These are phyloP conservation scores for Axis porcinus DNA, from an alignment of 2,113 vertebrate species.

Conservation along the genomic window DNA sequence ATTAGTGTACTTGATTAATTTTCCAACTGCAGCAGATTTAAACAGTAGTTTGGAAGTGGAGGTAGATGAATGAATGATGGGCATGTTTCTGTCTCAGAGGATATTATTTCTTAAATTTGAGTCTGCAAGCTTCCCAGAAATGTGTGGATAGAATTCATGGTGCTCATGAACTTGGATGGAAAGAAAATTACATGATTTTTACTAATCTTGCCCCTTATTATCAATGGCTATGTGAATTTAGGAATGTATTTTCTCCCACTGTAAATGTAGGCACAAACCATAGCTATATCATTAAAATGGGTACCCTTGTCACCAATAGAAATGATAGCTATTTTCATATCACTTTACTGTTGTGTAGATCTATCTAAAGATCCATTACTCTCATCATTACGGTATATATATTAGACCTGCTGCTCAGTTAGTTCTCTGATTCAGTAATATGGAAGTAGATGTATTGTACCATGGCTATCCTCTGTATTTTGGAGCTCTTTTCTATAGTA, in stretches of 20 bases:
- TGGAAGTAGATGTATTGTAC: not conserved
- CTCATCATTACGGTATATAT: not conserved
- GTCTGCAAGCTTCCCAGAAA: not conserved
- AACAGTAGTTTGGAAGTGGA: not conserved
- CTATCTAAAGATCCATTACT: not conserved
- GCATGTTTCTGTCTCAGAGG: not conserved
- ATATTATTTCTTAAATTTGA: not conserved
- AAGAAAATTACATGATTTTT: not conserved
- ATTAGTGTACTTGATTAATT: not conserved
- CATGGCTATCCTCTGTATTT: not conserved
- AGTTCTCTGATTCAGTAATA: not conserved
- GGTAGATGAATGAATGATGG: not conserved
- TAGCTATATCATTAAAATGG: not conserved
- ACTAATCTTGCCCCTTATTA: not conserved
- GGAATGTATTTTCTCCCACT: not conserved
- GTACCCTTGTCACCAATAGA: not conserved
- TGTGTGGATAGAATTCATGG: not conserved
- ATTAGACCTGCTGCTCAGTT: not conserved
- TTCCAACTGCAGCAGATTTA: not conserved
- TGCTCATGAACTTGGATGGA: not conserved
- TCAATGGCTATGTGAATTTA: not conserved
- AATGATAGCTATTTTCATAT: not conserved
- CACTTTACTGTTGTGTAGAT: not conserved
- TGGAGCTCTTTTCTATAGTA: not conserved
- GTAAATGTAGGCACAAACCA: not conserved